Evolutionary conservation across 2,888 invertebrate genomes (phyloP), one percentile per base, ranked within the genome.

Genomic region (Sicus ferrugineus): DNA sequence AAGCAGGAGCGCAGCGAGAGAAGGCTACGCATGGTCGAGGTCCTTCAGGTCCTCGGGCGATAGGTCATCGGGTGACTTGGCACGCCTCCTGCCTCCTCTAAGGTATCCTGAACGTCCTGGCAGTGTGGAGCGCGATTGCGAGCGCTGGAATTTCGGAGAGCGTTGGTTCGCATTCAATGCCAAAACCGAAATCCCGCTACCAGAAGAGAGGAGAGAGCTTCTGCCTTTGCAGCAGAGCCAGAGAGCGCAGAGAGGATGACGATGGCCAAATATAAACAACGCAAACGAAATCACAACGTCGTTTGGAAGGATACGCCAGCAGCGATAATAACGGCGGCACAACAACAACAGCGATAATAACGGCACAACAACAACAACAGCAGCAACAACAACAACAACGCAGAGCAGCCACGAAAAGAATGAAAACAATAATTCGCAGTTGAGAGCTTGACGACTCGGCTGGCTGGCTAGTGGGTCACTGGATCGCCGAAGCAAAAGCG

Each of bases 391-490:
- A 68, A 64, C 67, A 30, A 58, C 59, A 46, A 67, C 34, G n/a
- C n/a, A n/a, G n/a, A 19, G 19, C 66, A 38, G 31, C 19, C 28
- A 65, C 14, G 31, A 46, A 14, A 62, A 63, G 38, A 46, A 34
- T 42, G 52, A 70, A 11, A 65, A 50, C 48, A 31, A 50, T 2
- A 42, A 38, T 42, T 38, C 26, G 26, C 54, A 38, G 9, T 61
- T 61, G 38, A 23, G 61, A 11, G 21, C 38, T 61, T 61, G 38
- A 42, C 61, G 31, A 58, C 54, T 50, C 64, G 46, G 42, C 56
- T 56, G 67, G 30, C 58, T 67, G 31, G 59, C 59, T 38, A 67
- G 59, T 77, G 70, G 77, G 77, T 78, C 74, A 77, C 75, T 77
- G 73, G 77, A 72, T 71, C 75, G 75, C 16, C 7, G 34, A n/a